A percentile compares a stretch with the other conserved stretches of the same genome.
Evolutionary conservation across 1,140 invertebrate species (phyloP).

Genomic region (Acyrthosiphon pisum): DNA sequence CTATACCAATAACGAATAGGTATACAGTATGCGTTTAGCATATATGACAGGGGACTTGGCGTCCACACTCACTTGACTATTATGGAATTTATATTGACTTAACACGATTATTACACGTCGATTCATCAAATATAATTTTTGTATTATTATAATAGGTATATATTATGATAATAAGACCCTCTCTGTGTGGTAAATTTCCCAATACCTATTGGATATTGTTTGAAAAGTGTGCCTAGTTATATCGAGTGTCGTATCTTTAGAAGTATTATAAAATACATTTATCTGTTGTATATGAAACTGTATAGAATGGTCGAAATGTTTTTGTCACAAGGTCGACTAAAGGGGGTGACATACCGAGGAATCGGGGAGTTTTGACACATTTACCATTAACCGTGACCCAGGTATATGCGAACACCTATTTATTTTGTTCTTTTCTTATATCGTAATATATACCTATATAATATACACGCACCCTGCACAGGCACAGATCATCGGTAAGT

Average conservation of each 20-base stretch:
- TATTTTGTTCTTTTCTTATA: slow-evolving; percentile 10
- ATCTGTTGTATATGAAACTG: neutral
- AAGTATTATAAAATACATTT: neutral
- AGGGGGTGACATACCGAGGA: neutral
- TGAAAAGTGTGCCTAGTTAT: neutral
- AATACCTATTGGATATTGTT: neutral
- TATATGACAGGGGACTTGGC: neutral
- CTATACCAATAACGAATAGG: neutral
- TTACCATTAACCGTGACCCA: slow-evolving; percentile 31
- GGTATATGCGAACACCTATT: slow-evolving; percentile 27
- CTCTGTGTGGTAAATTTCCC: neutral
- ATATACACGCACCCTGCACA: neutral
- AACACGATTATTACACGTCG: neutral
- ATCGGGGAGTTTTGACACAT: slow-evolving; percentile 24
- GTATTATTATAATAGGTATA: neutral
- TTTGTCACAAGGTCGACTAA: neutral
- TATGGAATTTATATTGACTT: neutral
- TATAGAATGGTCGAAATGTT: slow-evolving; percentile 28
- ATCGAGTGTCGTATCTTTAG: neutral
- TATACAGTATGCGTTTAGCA: neutral
- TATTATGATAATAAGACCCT: neutral
- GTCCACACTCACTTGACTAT: neutral
- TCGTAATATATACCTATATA: slow-evolving; percentile 17
- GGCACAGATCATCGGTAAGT: slow-evolving; percentile 29
- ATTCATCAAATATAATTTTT: neutral